Evolutionary conservation across 2,888 invertebrate species (phyloP).

Genomic region (Caenorhabditis sinica): DNA sequence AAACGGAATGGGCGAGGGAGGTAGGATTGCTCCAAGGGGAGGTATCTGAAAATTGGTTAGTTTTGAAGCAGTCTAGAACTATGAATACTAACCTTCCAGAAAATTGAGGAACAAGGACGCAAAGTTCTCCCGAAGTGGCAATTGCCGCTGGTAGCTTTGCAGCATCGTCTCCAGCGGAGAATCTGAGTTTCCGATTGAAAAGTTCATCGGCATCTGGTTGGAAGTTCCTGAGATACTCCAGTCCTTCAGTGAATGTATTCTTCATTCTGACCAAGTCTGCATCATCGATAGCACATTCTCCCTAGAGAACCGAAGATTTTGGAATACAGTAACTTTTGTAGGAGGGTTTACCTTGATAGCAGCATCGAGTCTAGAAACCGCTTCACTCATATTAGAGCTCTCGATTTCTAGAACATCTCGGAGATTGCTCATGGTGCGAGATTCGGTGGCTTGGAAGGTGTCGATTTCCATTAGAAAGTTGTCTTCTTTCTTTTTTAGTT

Average conservation of each 20-base stretch:
- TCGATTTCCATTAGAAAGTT: conserved; percentile 87
- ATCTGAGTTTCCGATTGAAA: conserved; percentile 84
- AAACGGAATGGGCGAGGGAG: conserved; percentile 79
- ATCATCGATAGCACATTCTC: conserved; percentile 86
- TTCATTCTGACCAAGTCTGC: conserved; percentile 95
- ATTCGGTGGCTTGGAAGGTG: conserved; percentile 92
- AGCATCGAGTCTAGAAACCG: conserved; percentile 95
- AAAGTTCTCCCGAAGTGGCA: conserved; percentile 93
- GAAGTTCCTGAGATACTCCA: conserved; percentile 94
- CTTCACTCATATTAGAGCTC: conserved; percentile 95
- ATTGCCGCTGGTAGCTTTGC: conserved; percentile 88
- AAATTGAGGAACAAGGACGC: conserved; percentile 84
- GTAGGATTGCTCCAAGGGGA: conserved; percentile 82
- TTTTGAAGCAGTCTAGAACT: neutral
- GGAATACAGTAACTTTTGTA: too few relatives aligned
- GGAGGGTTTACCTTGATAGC: conserved; percentile 68
- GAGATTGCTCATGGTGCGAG: conserved; percentile 88
- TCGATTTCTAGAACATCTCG: conserved; percentile 89
- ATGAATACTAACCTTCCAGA: conserved; percentile 74
- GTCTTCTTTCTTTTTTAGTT: conserved; percentile 87
- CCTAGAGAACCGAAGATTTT: conserved; percentile 67
- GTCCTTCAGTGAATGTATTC: conserved; percentile 95
- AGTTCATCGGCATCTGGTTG: conserved; percentile 88
- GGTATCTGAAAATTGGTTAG: conserved; percentile 67
- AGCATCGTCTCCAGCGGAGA: conserved; percentile 93